phyloP scores from a whole-genome alignment of 2,797 vertebrate species.

The Capromys pilorides region DNA sequence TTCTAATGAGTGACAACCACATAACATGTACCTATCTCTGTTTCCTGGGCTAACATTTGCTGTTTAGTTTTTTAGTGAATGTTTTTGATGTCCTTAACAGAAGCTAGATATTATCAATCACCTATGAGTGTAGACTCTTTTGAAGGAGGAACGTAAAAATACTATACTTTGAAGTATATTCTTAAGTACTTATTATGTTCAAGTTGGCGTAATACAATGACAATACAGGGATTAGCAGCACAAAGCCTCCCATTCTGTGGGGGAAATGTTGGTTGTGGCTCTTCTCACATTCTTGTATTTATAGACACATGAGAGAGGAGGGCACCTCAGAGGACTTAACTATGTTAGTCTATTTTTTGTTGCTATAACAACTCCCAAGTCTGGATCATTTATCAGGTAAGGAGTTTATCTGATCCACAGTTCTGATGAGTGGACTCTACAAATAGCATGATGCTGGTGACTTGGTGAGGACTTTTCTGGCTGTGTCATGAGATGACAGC shows the following conservation, averaged over 20 bases:
- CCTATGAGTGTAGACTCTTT: constrained; percentile 30
- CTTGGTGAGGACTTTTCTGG: not conserved
- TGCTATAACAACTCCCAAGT: not conserved
- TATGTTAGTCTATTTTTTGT: not conserved
- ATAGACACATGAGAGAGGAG: not conserved
- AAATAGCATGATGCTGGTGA: not conserved
- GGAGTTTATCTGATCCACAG: not conserved
- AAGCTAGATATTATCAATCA: not conserved
- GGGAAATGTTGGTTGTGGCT: not conserved
- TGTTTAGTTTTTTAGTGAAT: not conserved
- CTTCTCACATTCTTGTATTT: not conserved
- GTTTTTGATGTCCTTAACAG: constrained; percentile 14
- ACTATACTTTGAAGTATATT: not conserved
- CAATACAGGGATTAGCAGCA: not conserved
- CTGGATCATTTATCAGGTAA: not conserved
- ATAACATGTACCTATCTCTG: constrained; percentile 40
- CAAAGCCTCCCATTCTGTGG: not conserved
- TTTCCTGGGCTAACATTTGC: not conserved
- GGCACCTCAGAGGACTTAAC: not conserved
- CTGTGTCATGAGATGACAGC: not conserved
- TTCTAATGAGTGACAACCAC: constrained; percentile 36
- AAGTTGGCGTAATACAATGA: not conserved
- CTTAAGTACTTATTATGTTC: constrained; percentile 3
- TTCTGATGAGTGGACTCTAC: not conserved
- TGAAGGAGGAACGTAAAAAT: constrained; percentile 15